phyloP scores from a whole-genome alignment of 2,797 vertebrate genomes.

The Gadopsis marmoratus region DNA sequence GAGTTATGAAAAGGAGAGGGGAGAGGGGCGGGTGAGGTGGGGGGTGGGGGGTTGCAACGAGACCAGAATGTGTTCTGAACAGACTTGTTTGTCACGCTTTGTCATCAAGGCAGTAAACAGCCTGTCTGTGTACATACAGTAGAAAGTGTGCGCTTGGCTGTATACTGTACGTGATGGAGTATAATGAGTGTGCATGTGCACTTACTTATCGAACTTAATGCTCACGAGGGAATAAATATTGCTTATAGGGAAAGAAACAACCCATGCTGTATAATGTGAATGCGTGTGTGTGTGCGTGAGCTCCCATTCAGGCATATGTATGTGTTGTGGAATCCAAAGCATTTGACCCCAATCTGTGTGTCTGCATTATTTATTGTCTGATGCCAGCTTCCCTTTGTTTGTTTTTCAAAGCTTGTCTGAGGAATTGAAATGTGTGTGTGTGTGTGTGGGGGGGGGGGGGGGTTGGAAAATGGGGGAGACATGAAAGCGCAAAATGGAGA shows the following conservation, averaged over 20 bases:
- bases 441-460: too few relatives aligned
- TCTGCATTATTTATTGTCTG: constrained; percentile 78
- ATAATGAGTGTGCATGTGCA: constrained; percentile 39
- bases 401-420: constrained; percentile 64
- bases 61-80: constrained; percentile 73
- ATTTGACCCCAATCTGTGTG: constrained; percentile 78
- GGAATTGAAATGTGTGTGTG: constrained; percentile 29
- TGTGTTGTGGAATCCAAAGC: constrained; percentile 71
- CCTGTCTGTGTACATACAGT: constrained; percentile 23
- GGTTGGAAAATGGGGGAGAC: constrained; percentile 5
- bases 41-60: constrained; percentile 17
- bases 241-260: constrained; percentile 17
- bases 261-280: constrained; percentile 9
- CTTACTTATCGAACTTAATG: constrained; percentile 53
- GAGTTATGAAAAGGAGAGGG: constrained; percentile 67
- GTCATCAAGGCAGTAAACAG: constrained; percentile 66
- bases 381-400: constrained; percentile 71
- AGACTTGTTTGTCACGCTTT: constrained; percentile 77
- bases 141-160: constrained; percentile 14
- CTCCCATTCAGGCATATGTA: constrained; percentile 36
- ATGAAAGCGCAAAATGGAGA: constrained; percentile 32
- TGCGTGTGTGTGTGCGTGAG: not conserved
- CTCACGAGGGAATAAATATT: constrained; percentile 38
- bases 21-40: constrained; percentile 16
- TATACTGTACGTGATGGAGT: constrained; percentile 31